phyloP scores from a whole-genome alignment of 1,140 invertebrate species.

The Trichonephila inaurata region DNA sequence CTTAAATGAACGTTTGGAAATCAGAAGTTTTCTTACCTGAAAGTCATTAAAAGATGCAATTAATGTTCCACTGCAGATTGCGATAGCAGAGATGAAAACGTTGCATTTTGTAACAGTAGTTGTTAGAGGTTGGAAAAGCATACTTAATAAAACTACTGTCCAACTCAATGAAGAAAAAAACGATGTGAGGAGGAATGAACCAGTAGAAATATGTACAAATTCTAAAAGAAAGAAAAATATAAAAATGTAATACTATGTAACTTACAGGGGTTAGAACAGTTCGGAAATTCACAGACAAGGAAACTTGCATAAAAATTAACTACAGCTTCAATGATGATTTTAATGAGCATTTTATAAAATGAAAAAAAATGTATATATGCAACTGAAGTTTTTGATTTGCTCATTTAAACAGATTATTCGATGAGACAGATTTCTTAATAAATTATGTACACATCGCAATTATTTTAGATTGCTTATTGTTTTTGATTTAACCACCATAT shows the following conservation, averaged over 20 bases:
- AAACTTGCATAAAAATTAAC: too few species aligned
- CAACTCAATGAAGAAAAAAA: constrained; percentile 18
- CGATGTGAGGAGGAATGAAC: constrained; percentile 20
- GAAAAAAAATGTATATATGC: too few species aligned
- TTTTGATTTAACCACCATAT: too few species aligned
- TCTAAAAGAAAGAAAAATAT: neutral
- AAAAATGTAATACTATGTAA: neutral
- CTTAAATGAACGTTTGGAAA: neutral
- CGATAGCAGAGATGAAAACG: neutral
- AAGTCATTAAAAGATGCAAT: constrained; percentile 37
- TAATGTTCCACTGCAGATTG: neutral
- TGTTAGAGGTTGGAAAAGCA: neutral
- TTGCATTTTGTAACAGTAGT: neutral
- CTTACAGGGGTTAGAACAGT: too few species aligned
- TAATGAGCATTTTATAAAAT: too few species aligned
- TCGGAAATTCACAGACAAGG: too few species aligned
- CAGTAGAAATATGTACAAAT: neutral
- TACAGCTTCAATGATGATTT: too few species aligned
- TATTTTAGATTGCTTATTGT: too few species aligned
- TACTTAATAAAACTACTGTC: constrained; percentile 8
- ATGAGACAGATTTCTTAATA: too few species aligned
- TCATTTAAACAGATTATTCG: too few species aligned
- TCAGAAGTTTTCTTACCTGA: constrained; percentile 15
- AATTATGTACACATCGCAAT: too few species aligned
- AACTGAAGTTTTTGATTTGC: too few species aligned